Conservation (phyloP, 2,113 vertebrate genomes). For the Xenopus tropicalis region DNA sequence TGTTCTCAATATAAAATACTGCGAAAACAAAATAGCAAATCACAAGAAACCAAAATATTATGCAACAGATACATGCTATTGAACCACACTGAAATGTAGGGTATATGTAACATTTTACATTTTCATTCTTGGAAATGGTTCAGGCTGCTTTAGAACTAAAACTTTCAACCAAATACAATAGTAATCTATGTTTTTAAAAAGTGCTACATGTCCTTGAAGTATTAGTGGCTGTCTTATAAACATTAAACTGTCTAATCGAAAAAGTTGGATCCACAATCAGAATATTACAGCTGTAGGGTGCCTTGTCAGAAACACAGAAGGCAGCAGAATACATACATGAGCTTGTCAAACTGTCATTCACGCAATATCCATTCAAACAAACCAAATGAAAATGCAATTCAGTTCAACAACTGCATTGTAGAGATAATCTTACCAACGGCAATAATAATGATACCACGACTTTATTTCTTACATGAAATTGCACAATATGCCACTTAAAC, state of each 20-base stretch:
- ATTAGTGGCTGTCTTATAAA: too few species aligned
- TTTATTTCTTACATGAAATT: not conserved
- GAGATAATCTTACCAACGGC: not conserved
- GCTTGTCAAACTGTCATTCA: constrained; percentile 1
- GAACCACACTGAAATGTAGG: too few species aligned
- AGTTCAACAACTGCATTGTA: constrained; percentile 5
- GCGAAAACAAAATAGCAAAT: too few species aligned
- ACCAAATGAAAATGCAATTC: not conserved
- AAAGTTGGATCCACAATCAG: not conserved
- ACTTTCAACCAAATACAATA: too few species aligned
- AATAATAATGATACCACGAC: constrained; percentile 1
- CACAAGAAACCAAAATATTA: too few species aligned
- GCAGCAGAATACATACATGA: not conserved
- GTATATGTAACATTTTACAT: too few species aligned
- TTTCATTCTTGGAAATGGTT: too few species aligned
- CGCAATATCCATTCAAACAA: not conserved
- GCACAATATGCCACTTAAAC: not conserved
- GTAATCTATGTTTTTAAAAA: not conserved
- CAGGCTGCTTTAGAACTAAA: too few species aligned
- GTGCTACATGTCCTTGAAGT: not conserved
- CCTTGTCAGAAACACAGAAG: not conserved
- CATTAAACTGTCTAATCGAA: too few species aligned
- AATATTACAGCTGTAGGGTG: not conserved
- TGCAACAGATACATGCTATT: too few species aligned
- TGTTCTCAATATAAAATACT: too few species aligned